Conservation (phyloP, 2,888 invertebrate species). For the Cremastinae sp. region DNA sequence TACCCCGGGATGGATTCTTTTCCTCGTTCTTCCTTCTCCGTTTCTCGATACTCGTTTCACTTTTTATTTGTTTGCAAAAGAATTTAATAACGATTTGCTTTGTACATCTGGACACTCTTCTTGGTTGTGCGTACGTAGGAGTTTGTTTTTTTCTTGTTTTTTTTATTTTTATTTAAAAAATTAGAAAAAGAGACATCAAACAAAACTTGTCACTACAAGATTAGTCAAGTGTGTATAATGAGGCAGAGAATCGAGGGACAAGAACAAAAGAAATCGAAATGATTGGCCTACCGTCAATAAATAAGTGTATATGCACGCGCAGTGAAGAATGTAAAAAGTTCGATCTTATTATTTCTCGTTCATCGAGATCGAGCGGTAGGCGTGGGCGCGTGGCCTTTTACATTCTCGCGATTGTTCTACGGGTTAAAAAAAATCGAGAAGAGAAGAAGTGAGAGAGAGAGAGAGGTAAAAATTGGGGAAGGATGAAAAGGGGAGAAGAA, state of each 20-base stretch:
- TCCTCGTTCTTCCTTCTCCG: conserved; percentile 15
- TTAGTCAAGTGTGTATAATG: neutral
- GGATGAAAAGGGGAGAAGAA: conserved; percentile 30
- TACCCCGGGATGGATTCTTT: conserved; percentile 63
- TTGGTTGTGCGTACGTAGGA: neutral
- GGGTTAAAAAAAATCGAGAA: conserved; percentile 22
- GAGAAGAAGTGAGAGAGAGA: neutral
- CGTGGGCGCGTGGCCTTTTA: conserved; percentile 67
- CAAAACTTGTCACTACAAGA: neutral
- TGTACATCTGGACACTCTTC: conserved; percentile 50
- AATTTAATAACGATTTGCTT: conserved; percentile 64
- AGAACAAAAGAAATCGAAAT: no score
- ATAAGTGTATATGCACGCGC: no score
- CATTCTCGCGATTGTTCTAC: conserved; percentile 51
- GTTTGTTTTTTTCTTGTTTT: neutral
- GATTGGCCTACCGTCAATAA: no score
- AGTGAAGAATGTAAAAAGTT: conserved; percentile 11
- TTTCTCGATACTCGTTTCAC: conserved; percentile 33
- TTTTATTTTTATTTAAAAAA: no score
- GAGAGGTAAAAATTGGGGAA: neutral
- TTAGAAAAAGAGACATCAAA: neutral
- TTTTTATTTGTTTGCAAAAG: conserved; percentile 66
- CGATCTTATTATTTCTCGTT: conserved; percentile 51
- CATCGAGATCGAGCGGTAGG: conserved; percentile 67
- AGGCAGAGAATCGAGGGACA: no score